phyloP scores from a whole-genome alignment of 2,113 vertebrate genomes.

The Sigmodon hispidus region DNA sequence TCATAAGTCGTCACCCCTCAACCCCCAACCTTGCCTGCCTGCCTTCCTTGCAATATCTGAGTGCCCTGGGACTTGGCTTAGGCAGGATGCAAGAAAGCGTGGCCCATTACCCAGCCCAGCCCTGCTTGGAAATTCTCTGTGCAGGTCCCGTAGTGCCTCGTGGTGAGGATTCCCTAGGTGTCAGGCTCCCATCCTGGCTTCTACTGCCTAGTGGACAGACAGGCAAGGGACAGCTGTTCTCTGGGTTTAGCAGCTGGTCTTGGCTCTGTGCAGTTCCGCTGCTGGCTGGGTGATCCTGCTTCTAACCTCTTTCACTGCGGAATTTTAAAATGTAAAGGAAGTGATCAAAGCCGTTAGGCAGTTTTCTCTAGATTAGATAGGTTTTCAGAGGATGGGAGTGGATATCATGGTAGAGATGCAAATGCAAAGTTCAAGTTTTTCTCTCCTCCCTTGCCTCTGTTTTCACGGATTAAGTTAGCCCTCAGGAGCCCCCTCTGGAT shows the following conservation, averaged over 20 bases:
- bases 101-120: too few relatives aligned
- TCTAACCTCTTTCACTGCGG: background rate
- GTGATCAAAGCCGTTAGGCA: background rate
- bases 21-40: background rate
- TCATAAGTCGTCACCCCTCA: fast-evolving
- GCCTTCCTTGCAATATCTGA: background rate
- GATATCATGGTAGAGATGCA: background rate
- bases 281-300: background rate
- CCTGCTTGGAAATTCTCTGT: background rate
- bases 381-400: background rate
- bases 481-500: background rate
- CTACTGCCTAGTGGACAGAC: background rate
- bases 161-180: background rate
- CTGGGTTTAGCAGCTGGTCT: background rate
- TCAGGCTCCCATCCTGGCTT: background rate
- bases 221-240: background rate
- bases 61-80: background rate
- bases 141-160: background rate
- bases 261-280: background rate
- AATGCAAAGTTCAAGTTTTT: constrained; percentile 53
- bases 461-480: background rate
- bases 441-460: background rate
- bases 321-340: constrained; percentile 43
- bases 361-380: constrained; percentile 8
- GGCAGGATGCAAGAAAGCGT: background rate